These are phyloP conservation scores for Arenaria interpres DNA, from an alignment of 2,113 vertebrate genomes.

Conservation along the genomic window DNA sequence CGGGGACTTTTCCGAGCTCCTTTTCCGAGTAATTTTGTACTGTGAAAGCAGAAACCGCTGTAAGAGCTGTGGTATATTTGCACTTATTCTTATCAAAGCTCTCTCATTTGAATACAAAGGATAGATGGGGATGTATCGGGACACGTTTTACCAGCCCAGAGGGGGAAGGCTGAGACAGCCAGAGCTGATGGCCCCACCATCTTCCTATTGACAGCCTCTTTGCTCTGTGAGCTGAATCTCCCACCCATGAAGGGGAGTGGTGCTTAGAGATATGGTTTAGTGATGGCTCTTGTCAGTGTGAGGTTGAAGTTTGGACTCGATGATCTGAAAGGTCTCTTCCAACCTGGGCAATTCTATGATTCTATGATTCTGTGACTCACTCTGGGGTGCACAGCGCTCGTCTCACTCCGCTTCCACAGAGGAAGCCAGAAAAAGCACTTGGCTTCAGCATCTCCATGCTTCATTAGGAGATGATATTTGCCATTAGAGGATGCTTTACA, in stretches of 20 bases:
- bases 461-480: not conserved
- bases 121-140: not conserved
- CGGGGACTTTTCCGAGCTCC: not conserved
- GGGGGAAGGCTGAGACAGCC: not conserved
- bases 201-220: not conserved
- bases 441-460: not conserved
- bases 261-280: too few species aligned
- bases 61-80: not conserved
- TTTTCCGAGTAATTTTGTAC: not conserved
- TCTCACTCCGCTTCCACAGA: not conserved
- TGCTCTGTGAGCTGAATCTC: not conserved
- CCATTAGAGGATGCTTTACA: not conserved
- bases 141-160: not conserved
- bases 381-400: not conserved
- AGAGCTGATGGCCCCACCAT: not conserved
- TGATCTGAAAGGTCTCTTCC: too few species aligned
- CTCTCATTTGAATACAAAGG: not conserved
- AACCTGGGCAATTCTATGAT: too few species aligned
- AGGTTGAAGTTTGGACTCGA: too few species aligned
- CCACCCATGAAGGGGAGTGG: fast-evolving
- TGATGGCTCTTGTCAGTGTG: too few species aligned
- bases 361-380: not conserved
- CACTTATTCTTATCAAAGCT: not conserved
- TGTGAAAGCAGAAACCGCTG: not conserved
- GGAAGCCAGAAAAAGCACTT: not conserved